Evolutionary conservation across 53 echinoderm and acorn worm species (phyloP).

Genomic region (Actinopyga echinites): DNA sequence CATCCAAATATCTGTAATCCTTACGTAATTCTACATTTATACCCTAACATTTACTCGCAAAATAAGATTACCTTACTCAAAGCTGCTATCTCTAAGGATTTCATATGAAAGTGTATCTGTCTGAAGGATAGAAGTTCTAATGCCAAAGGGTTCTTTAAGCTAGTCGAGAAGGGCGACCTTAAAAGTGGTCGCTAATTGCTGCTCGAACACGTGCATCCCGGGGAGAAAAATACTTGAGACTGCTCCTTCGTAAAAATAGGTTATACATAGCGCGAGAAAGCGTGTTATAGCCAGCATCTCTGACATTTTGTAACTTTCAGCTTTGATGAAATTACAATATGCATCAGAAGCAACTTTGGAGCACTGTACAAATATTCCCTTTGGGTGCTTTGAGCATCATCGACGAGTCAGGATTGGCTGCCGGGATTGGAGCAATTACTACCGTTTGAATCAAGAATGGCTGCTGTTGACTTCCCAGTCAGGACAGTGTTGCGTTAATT

Average conservation of each 20-base stretch:
- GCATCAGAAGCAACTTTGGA: neutral
- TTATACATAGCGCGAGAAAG: neutral
- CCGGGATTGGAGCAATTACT: conserved; percentile 5
- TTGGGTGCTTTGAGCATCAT: neutral
- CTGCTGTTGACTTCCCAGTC: conserved; percentile 9
- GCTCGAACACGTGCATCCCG: neutral
- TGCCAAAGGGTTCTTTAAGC: too few species aligned
- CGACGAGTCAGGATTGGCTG: neutral
- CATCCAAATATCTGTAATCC: too few species aligned
- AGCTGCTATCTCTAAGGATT: too few species aligned
- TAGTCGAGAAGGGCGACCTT: too few species aligned
- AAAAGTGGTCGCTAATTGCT: too few species aligned
- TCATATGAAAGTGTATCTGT: too few species aligned
- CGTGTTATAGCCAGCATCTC: neutral
- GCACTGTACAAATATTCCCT: conserved; percentile 25
- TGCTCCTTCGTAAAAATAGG: neutral
- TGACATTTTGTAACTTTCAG: conserved; percentile 23
- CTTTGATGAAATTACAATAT: conserved; percentile 34
- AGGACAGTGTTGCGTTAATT: conserved; percentile 1
- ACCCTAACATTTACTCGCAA: too few species aligned
- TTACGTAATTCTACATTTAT: too few species aligned
- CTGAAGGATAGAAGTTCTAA: too few species aligned
- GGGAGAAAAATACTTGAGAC: neutral
- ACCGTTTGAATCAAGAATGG: neutral
- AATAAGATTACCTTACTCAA: too few species aligned